Evolutionary conservation across 1,140 invertebrate species (phyloP).

Genomic region (Hydropsyche tenuis): DNA sequence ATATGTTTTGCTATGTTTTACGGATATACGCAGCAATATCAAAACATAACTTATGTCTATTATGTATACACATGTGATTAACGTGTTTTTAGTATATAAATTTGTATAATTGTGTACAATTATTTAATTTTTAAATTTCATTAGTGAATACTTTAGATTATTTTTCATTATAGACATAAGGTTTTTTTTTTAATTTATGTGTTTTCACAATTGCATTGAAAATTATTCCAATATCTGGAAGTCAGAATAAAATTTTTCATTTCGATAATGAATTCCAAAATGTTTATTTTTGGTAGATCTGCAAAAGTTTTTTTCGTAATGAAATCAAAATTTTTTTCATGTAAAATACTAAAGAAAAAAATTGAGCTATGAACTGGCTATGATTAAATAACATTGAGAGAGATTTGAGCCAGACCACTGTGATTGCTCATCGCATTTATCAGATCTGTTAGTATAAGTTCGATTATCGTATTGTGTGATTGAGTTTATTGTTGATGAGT

Average conservation of each 20-base stretch:
- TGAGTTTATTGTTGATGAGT: slow-evolving; percentile 20
- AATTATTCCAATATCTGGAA: too few relatives aligned
- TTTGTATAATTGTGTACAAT: slow-evolving; percentile 11
- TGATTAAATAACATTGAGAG: not conserved
- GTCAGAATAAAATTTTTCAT: not conserved
- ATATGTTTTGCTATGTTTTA: slow-evolving; percentile 26
- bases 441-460: slow-evolving; percentile 49
- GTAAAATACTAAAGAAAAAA: not conserved
- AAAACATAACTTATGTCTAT: not conserved
- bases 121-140: not conserved
- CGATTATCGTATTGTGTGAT: slow-evolving; percentile 22
- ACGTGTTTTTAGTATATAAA: slow-evolving; percentile 2
- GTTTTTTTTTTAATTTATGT: slow-evolving; percentile 19
- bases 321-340: not conserved
- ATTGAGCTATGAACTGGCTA: not conserved
- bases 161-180: slow-evolving; percentile 10
- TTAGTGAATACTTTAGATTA: slow-evolving; percentile 16
- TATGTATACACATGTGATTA: slow-evolving; percentile 33
- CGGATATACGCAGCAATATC: not conserved
- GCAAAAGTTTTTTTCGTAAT: too few relatives aligned
- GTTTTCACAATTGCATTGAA: not conserved
- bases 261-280: too few relatives aligned
- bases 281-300: too few relatives aligned
- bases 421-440: slow-evolving; percentile 34
- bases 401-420: not conserved